phyloP scores from a whole-genome alignment of 2,113 vertebrate species.

The Calonectris borealis region DNA sequence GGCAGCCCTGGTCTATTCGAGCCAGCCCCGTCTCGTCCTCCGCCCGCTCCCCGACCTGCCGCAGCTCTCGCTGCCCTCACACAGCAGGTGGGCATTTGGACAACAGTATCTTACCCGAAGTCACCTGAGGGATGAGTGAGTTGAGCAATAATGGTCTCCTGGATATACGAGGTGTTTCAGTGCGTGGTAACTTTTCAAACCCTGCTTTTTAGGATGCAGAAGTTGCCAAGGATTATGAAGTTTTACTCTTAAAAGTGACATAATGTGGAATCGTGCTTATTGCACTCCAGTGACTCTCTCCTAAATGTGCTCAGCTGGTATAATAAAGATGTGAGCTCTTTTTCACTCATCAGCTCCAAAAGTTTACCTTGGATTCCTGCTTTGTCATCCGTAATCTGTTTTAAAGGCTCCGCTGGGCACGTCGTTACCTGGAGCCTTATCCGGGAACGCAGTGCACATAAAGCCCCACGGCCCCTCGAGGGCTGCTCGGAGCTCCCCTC shows the following conservation, averaged over 20 bases:
- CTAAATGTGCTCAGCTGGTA: neutral
- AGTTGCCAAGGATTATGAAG: constrained; percentile 24
- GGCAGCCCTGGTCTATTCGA: neutral
- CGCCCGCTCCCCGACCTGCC: rapidly evolving
- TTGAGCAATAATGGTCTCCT: neutral
- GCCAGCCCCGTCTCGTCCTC: rapidly evolving
- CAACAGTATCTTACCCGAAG: neutral
- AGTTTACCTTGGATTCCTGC: constrained; percentile 39
- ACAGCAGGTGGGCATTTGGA: rapidly evolving
- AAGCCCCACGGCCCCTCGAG: rapidly evolving
- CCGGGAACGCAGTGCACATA: neutral
- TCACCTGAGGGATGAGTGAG: neutral
- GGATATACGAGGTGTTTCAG: neutral
- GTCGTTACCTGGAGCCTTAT: neutral
- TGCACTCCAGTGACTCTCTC: neutral
- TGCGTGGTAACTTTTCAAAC: neutral
- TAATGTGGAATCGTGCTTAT: neutral
- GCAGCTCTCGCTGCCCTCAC: rapidly evolving
- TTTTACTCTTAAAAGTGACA: constrained; percentile 31
- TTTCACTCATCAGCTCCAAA: constrained; percentile 3
- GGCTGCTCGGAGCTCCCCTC: neutral
- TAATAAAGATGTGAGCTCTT: constrained; percentile 19
- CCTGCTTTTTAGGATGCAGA: neutral
- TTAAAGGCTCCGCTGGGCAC: neutral
- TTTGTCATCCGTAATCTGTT: constrained; percentile 3